Evolutionary conservation across 2,113 vertebrate genomes (phyloP), one percentile per base, ranked within the genome.

Genomic region (Prionailurus bengalensis): DNA sequence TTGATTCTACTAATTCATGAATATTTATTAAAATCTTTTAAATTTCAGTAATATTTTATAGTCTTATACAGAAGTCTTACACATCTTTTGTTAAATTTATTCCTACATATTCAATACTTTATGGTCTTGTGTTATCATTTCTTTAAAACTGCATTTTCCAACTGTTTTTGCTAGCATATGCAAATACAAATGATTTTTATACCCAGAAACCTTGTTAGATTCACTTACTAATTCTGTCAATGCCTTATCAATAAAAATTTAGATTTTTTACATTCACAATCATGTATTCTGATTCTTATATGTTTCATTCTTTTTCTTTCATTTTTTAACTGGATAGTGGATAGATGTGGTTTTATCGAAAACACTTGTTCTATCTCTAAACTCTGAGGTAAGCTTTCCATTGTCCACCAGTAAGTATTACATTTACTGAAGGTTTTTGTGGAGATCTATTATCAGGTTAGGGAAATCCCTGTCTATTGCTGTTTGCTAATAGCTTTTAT

Each of bases 151-250:
- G 74, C 13, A 74, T 86, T 82, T 74, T n/a, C 6, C 58, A 25
- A 61, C 58, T 58, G 14, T 39, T 85, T 86, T 76, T 80, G 11
- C 1, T n/a, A 89, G 33, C 58, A 66, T 65, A 70, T 42, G 0
- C 85, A 92, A 63, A 84, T 27, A 36, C 10, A 91, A 90, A 45
- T 45, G 2, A 65, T 39, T 94, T 94, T 83, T 94, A 83, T 31
- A 58, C 53, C 17, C 27, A n/a, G 25, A 3, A 19, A 21, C 51
- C 25, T 92, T 63, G 25, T 48, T 76, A 79, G 71, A 65, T 42
- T 70, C 13, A 31, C 3, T 73, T 65, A 81, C 39, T 95, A 39
- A 90, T 74, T 73, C 11, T 68, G 58, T 58, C 1, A 45, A 6
- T 73, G n/a, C 31, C 42, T 93, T 51, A 79, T 85, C 45, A 78